Evolutionary conservation across 1,140 invertebrate species (phyloP).

Genomic region (Cydia strobilella): DNA sequence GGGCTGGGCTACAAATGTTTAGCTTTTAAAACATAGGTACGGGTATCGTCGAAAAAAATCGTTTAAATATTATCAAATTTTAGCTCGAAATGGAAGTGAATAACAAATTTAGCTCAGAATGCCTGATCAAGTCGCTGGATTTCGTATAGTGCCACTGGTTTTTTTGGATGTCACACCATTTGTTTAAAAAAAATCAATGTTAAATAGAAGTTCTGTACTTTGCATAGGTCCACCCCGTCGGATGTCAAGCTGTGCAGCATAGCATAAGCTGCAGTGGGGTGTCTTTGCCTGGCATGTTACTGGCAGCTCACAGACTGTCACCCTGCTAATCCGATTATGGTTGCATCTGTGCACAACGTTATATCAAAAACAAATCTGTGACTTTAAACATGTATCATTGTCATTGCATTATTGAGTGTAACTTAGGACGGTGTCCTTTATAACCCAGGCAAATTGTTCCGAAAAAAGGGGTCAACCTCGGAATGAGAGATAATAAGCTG

Average conservation of each 20-base stretch:
- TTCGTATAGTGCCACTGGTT: no score
- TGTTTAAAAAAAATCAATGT: background rate
- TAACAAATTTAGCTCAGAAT: no score
- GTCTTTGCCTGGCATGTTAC: background rate
- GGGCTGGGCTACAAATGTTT: no score
- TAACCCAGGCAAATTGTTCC: background rate
- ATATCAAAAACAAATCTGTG: conserved; percentile 4
- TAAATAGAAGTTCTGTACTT: background rate
- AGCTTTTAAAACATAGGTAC: no score
- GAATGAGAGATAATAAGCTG: no score
- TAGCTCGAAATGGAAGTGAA: no score
- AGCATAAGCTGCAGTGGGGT: conserved; percentile 16
- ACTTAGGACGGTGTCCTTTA: background rate
- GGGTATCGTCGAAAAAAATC: no score
- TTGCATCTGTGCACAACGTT: conserved; percentile 6
- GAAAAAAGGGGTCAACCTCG: no score
- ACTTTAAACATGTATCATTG: conserved; percentile 8
- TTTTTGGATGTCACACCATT: background rate
- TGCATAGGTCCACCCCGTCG: background rate
- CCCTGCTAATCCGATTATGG: conserved; percentile 18
- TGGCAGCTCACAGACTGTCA: conserved; percentile 21
- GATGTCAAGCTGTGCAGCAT: conserved; percentile 28
- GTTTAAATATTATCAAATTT: no score
- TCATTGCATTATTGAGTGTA: background rate
- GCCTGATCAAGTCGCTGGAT: no score